Evolutionary conservation across 2,113 vertebrate species (phyloP), one percentile per base, ranked within the genome.

Genomic region (Fukomys damarensis): DNA sequence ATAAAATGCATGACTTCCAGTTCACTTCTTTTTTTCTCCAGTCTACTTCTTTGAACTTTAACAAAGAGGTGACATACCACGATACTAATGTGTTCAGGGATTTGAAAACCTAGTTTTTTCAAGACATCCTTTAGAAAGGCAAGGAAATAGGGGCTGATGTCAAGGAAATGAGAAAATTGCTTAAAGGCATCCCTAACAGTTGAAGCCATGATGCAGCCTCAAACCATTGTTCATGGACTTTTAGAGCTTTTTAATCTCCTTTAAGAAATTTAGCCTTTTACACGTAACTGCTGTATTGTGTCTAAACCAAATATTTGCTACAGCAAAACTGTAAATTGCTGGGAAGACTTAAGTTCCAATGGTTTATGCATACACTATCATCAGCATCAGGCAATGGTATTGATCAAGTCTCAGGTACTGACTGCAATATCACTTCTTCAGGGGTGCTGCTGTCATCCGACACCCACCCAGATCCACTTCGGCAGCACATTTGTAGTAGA

Each of bases 101-200:
- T 89, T 86, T 94, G n/a, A 28, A 70, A 81, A 95, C 61, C 22
- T 68, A 19, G 32, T 68, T 86, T 93, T 28, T 9, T 41, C 28
- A 22, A 72, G 80, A 94, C 77, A 28, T 66, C 74, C 54, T 87
- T 95, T 84, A 83, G 87, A 87, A 96, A 59, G 63, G 89, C 74
- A 87, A 86, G 72, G 43, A 88, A 93, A 94, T 46, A 58, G 82
- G 12, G 54, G 26, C 16, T 74, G 38, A 59, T 46, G 5, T 32
- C 76, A 82, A 93, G 66, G 22, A 86, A 88, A 94, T 86, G 61
- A 85, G 8, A 35, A 88, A 92, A 92, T 49, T 56, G 52, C 74
- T 96, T 65, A 30, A 92, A 89, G 92, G 76, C 46, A 79, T 70
- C 52, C 22, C 28, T 58, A 43, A 89, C 3, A 65, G 41, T 63